These are phyloP conservation scores for Esox lucius DNA, from an alignment of 2,797 vertebrate species.

Conservation along the genomic window DNA sequence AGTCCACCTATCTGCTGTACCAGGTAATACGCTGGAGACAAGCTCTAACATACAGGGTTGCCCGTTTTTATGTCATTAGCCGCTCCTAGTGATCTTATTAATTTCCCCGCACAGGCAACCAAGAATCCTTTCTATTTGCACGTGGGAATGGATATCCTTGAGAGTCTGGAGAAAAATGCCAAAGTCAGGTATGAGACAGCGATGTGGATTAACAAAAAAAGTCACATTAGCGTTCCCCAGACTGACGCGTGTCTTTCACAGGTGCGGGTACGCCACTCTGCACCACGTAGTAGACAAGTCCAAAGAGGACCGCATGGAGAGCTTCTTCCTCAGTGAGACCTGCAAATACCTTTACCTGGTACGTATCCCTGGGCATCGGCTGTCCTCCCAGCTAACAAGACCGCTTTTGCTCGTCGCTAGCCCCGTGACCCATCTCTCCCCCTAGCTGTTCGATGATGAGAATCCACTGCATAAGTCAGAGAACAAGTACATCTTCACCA, in stretches of 20 bases:
- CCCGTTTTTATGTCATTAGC: neutral
- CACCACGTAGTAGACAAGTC: conserved; percentile 98
- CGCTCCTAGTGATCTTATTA: neutral
- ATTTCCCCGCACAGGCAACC: conserved; percentile 81
- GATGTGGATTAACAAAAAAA: neutral
- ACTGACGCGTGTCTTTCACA: conserved; percentile 45
- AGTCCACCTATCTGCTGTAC: conserved; percentile 96
- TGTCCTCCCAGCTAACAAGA: neutral
- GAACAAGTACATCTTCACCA: conserved; percentile 95
- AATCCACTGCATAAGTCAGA: conserved; percentile 93
- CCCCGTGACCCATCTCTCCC: neutral
- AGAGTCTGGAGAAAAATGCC: conserved; percentile 95
- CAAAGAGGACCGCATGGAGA: conserved; percentile 99
- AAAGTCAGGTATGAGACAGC: conserved; percentile 87
- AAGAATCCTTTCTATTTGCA: conserved; percentile 99
- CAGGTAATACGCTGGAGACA: conserved; percentile 77
- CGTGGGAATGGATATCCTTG: conserved; percentile 97
- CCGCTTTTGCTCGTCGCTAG: neutral
- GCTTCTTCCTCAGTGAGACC: conserved; percentile 98
- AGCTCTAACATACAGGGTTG: neutral
- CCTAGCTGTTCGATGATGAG: conserved; percentile 94
- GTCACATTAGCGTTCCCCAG: neutral
- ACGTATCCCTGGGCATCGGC: conserved; percentile 33
- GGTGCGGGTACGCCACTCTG: conserved; percentile 96
- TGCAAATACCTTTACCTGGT: conserved; percentile 98